phyloP scores from a whole-genome alignment of 2,888 invertebrate species.

The Epinotia ramella region DNA sequence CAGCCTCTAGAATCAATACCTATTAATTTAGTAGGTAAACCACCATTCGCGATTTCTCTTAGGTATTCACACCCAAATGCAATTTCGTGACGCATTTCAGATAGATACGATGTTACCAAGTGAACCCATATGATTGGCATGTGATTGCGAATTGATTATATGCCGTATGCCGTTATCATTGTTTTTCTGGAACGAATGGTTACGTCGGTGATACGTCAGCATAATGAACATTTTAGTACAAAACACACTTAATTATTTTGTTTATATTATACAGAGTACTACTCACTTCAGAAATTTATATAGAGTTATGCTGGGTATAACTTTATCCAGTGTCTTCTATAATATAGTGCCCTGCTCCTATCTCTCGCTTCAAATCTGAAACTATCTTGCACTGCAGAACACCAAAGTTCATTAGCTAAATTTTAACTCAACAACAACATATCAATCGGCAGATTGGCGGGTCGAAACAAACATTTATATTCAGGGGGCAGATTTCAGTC shows the following conservation, averaged over 20 bases:
- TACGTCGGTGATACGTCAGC: background rate
- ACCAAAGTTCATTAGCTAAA: conserved; percentile 18
- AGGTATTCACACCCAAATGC: conserved; percentile 14
- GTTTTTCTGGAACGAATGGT: conserved; percentile 4
- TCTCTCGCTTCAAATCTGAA: background rate
- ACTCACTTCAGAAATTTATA: background rate
- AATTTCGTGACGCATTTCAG: conserved; percentile 18
- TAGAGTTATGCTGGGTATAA: too few relatives aligned
- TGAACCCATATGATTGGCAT: conserved; percentile 21
- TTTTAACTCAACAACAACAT: conserved; percentile 17
- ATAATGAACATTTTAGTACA: background rate
- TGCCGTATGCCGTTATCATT: conserved; percentile 6
- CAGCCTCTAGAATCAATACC: too few relatives aligned
- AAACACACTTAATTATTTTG: background rate
- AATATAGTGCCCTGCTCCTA: background rate
- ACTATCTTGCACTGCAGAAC: conserved; percentile 17
- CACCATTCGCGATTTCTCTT: conserved; percentile 3
- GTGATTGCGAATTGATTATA: conserved; percentile 27
- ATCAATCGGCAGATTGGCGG: conserved; percentile 22
- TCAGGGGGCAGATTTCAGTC: conserved; percentile 32
- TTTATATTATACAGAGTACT: background rate
- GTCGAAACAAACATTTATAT: conserved; percentile 37
- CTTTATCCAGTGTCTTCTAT: background rate
- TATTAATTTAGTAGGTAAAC: background rate
- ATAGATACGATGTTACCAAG: conserved; percentile 32